Percentiles rank a stretch among this genome's conserved stretches.
Conservation (phyloP, 1,140 invertebrate species). For the Palaemon carinicauda region DNA sequence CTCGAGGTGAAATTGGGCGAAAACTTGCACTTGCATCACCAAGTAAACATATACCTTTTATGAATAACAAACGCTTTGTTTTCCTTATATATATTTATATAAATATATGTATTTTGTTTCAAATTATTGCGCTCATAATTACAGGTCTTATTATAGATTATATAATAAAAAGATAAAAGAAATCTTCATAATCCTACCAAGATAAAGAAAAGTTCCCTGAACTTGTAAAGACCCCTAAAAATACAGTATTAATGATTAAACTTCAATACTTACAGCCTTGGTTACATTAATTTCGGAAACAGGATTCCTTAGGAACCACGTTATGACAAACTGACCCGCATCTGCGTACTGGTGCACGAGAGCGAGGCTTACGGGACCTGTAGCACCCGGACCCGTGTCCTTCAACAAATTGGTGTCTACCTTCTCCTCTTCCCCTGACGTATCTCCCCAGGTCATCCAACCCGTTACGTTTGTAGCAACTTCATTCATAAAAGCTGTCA, state of each 20-base stretch:
- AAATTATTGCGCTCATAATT: no score
- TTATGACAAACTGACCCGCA: background rate
- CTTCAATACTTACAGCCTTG: background rate
- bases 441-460: background rate
- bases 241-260: no score
- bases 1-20: no score
- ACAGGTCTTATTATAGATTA: no score
- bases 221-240: no score
- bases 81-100: no score
- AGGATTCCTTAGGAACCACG: conserved; percentile 5
- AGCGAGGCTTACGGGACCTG: background rate
- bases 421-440: background rate
- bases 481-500: background rate
- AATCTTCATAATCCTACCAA: background rate
- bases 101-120: no score
- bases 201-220: no score
- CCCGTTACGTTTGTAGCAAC: background rate
- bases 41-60: no score
- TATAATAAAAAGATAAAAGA: no score
- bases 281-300: conserved; percentile 12
- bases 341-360: background rate
- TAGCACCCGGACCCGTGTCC: background rate
- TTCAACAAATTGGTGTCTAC: background rate
- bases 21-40: no score
- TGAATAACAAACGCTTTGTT: no score